Conservation (phyloP, 2,797 vertebrate species). For the Rhincodon typus region DNA sequence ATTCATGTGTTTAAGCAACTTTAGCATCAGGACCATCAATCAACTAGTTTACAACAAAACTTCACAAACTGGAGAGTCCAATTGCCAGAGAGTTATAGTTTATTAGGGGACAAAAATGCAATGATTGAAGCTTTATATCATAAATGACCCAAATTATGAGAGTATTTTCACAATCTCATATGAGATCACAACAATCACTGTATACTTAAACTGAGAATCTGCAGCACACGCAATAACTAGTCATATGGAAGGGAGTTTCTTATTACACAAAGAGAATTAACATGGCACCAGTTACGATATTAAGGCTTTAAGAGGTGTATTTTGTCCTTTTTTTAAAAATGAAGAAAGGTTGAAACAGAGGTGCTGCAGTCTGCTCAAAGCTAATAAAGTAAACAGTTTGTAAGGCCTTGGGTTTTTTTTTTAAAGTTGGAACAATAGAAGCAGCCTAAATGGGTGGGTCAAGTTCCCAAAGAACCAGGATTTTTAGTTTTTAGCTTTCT, state of each 20-base stretch:
- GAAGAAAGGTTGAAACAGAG: too few relatives aligned
- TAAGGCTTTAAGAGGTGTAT: too few relatives aligned
- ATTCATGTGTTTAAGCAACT: background rate
- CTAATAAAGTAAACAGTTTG: too few relatives aligned
- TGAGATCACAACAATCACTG: conserved; percentile 4
- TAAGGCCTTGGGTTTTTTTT: too few relatives aligned
- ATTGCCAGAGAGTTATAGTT: background rate
- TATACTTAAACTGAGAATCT: background rate
- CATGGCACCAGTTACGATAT: background rate
- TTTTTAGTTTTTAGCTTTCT: too few relatives aligned
- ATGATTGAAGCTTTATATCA: background rate
- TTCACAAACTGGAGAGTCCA: background rate
- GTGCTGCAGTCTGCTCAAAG: too few relatives aligned
- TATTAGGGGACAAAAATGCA: background rate
- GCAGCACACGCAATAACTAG: background rate
- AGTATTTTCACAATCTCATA: background rate
- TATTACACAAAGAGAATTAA: too few relatives aligned
- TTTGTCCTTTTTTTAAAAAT: too few relatives aligned
- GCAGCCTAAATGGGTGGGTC: too few relatives aligned
- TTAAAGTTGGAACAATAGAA: too few relatives aligned
- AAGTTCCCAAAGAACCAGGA: too few relatives aligned
- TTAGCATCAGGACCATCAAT: background rate
- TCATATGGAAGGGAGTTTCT: background rate
- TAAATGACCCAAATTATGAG: background rate
- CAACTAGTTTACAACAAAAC: background rate